A percentile compares a stretch with the other conserved stretches of the same genome.
These are phyloP conservation scores for Phalanger gymnotis DNA, from an alignment of 2,797 vertebrate genomes.

Conservation along the genomic window DNA sequence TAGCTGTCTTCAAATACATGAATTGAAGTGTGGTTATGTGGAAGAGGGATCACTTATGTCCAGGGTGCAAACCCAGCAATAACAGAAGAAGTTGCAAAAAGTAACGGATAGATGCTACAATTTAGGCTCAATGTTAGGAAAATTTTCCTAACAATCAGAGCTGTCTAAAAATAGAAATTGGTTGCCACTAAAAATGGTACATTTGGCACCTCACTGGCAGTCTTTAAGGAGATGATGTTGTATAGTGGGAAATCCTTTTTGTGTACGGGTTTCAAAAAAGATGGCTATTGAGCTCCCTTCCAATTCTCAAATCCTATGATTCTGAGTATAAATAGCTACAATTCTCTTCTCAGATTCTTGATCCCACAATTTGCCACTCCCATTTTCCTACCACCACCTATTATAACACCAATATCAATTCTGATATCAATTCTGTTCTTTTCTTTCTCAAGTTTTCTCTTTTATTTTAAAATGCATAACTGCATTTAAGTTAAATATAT, in stretches of 20 bases:
- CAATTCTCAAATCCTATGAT: neutral
- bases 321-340: neutral
- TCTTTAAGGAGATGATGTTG: neutral
- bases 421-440: neutral
- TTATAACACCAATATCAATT: neutral
- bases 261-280: neutral
- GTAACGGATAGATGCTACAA: neutral
- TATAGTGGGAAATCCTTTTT: neutral
- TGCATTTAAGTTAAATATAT: neutral
- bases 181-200: neutral
- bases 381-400: neutral
- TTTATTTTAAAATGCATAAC: neutral
- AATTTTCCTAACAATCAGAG: neutral
- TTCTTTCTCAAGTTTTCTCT: neutral
- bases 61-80: neutral
- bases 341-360: neutral
- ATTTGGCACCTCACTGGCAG: neutral
- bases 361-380: neutral
- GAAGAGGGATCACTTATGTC: neutral
- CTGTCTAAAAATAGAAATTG: neutral
- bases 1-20: neutral
- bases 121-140: neutral
- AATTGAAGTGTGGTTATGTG: neutral
- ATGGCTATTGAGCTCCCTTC: neutral
- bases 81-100: neutral